Evolutionary conservation across 2,113 vertebrate species (phyloP), one percentile per base, ranked within the genome.

Genomic region (Pseudorasbora parva): DNA sequence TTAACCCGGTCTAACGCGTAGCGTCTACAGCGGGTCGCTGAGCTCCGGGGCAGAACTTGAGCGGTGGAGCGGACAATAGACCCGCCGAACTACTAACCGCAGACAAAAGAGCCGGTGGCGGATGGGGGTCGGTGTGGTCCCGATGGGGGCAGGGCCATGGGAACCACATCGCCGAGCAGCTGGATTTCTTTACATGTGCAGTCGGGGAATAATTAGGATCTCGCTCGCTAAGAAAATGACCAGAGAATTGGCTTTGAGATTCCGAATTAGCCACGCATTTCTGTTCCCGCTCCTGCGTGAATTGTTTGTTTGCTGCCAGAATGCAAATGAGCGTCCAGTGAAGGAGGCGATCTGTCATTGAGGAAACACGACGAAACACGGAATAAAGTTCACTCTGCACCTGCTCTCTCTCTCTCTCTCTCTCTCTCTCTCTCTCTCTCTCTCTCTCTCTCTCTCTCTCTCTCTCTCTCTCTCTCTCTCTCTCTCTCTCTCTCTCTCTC

Each of bases 181-280:
- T 93, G 93, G 92, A 94, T 94, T 91, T 92, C 91, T 88, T 92
- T 93, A 91, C 92, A 92, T 91, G 90, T 89, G 91, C 91, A 89
- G 88, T 73, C 23, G 91, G 90, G 90, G 93, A 92, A 94, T 94
- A 92, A 94, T 94, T 93, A 91, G 91, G 91, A 91, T 87, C 91
- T 88, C 89, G 90, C 84, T 85, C 91, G 75, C 88, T 90, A 75
- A 90, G 91, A 92, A 89, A 92, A 86, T 92, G 90, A 90, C 88
- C 87, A 90, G 88, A 87, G 89, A 91, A 91, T 90, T 92, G 91
- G 86, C 85, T 87, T 88, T 77, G 88, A 88, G 90, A 86, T 84
- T 82, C 88, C 87, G 74, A 88, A 91, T 89, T 89, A 85, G 91
- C 89, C 83, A 86, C 82, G 84, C 86, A 89, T 87, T 87, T 85